Conservation (phyloP, 2,888 invertebrate species). For the Cremastinae sp. region DNA sequence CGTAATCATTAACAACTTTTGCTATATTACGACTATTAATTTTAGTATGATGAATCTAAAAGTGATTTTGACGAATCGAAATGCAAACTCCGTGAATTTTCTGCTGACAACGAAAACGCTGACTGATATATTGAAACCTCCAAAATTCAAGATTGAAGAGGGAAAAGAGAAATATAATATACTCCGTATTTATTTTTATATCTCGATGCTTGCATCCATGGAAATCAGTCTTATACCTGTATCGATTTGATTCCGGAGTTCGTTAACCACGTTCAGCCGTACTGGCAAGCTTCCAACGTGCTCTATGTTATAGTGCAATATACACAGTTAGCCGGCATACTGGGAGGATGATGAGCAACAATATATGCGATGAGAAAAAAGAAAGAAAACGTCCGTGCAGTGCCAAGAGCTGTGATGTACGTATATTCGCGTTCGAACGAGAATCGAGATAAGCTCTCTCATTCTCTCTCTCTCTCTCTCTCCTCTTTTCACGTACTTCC, state of each 20-base stretch:
- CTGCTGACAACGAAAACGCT: no score
- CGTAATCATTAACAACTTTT: no score
- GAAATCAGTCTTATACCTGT: no score
- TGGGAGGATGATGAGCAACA: constrained; percentile 30
- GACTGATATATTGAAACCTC: no score
- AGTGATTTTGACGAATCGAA: no score
- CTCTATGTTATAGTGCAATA: constrained; percentile 6
- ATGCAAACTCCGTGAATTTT: no score
- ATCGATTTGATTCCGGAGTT: constrained; percentile 31
- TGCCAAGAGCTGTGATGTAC: constrained; percentile 26
- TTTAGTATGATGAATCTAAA: no score
- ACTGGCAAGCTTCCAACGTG: constrained; percentile 47
- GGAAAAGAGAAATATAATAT: no score
- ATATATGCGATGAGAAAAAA: constrained; percentile 18
- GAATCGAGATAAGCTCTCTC: constrained; percentile 46
- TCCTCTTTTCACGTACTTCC: constrained; percentile 37
- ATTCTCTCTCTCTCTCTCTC: not conserved
- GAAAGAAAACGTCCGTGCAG: not conserved
- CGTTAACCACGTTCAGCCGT: constrained; percentile 54
- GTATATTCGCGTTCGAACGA: constrained; percentile 46
- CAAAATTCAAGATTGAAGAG: no score
- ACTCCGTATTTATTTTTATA: no score
- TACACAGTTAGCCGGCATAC: not conserved
- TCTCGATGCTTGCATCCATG: no score
- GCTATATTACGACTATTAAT: no score